Conservation (phyloP, 2,113 vertebrate species). For the Oreotragus oreotragus region DNA sequence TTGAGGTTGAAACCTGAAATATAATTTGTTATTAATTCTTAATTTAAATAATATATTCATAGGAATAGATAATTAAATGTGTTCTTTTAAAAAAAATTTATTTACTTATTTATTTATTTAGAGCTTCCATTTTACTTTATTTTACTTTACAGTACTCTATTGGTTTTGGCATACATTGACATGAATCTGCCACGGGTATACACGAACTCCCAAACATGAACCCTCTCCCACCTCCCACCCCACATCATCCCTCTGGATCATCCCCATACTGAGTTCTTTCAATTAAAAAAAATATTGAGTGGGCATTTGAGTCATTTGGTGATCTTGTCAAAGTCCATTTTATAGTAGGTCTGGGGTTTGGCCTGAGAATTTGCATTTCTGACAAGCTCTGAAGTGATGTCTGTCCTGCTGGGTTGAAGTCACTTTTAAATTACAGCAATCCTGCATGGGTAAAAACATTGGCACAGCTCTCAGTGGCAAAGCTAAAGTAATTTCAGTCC, state of each 20-base stretch:
- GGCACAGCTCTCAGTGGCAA: background rate
- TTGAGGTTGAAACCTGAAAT: background rate
- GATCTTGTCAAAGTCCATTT: background rate
- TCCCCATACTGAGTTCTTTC: no score
- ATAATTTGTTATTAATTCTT: background rate
- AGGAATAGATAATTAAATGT: background rate
- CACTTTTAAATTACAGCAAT: background rate
- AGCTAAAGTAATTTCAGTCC: background rate
- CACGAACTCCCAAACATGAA: no score
- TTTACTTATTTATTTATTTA: no score
- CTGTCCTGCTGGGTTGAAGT: background rate
- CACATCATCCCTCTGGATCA: no score
- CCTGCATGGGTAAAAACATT: background rate
- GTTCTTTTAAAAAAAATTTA: no score
- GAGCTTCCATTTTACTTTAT: no score
- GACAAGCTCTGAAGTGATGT: background rate
- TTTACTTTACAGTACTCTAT: no score
- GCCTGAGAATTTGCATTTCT: background rate
- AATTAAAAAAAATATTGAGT: background rate
- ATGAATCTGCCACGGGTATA: no score
- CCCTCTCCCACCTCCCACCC: no score
- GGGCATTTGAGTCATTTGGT: background rate
- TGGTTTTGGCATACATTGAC: no score
- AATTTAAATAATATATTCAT: background rate
- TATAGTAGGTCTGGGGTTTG: background rate